These are phyloP conservation scores for Xenopus laevis DNA, from an alignment of 2,113 vertebrate genomes.

Conservation along the genomic window DNA sequence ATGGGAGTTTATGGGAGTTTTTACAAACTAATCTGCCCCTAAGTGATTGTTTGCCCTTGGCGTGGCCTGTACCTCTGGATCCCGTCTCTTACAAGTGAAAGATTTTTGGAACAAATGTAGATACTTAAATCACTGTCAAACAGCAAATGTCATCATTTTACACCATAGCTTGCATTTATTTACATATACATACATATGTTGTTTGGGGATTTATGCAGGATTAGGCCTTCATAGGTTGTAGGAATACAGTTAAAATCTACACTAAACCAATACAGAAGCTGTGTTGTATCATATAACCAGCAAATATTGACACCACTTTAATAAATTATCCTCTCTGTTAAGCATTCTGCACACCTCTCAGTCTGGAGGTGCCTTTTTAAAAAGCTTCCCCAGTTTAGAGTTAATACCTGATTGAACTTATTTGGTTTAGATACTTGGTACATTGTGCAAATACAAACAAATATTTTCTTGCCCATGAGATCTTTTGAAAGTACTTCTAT, in stretches of 20 bases:
- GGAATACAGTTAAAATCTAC: slow-evolving; percentile 51
- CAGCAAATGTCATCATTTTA: too few species aligned
- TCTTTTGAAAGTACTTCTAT: slow-evolving; percentile 35
- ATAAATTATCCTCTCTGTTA: slow-evolving; percentile 75
- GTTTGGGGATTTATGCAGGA: too few species aligned
- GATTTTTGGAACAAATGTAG: too few species aligned
- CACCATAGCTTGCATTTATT: too few species aligned
- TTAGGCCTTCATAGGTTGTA: too few species aligned
- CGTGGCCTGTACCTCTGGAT: too few species aligned
- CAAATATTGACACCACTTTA: slow-evolving; percentile 68
- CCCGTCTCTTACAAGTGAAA: too few species aligned
- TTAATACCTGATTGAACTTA: slow-evolving; percentile 50
- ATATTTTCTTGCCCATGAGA: slow-evolving; percentile 24
- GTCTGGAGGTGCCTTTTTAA: slow-evolving; percentile 60
- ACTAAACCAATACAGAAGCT: slow-evolving; percentile 65
- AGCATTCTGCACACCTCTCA: slow-evolving; percentile 68
- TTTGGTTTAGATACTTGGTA: slow-evolving; percentile 46
- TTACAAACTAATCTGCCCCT: too few species aligned
- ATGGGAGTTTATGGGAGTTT: too few species aligned
- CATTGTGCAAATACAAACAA: slow-evolving; percentile 37
- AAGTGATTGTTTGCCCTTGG: too few species aligned
- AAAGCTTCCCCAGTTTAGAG: slow-evolving; percentile 51
- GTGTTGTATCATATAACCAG: slow-evolving; percentile 63
- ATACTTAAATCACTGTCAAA: too few species aligned
- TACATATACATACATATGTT: too few species aligned